These are phyloP conservation scores for Parthenolecanium corni DNA, from an alignment of 2,888 invertebrate species.

Conservation along the genomic window DNA sequence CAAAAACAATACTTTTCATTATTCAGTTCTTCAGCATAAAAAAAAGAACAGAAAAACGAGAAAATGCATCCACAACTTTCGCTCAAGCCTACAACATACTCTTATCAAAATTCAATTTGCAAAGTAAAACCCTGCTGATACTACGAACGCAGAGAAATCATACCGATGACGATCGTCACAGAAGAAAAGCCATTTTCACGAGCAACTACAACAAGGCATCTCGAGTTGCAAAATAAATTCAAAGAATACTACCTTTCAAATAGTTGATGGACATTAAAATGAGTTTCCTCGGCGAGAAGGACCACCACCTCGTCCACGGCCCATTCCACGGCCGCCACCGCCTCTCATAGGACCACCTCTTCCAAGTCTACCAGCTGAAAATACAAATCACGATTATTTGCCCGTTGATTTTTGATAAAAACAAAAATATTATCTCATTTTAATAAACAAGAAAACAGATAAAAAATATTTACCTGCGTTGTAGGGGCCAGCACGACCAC, in stretches of 20 bases:
- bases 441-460: not conserved
- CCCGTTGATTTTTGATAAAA: not conserved
- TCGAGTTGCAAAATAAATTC: too few relatives aligned
- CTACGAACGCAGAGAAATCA: too few relatives aligned
- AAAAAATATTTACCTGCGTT: constrained; percentile 1
- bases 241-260: constrained; percentile 3
- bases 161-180: too few relatives aligned
- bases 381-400: not conserved
- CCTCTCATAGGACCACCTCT: constrained; percentile 17
- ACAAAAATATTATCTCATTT: not conserved
- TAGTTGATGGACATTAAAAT: not conserved
- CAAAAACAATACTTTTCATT: too few relatives aligned
- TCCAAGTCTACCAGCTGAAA: constrained; percentile 6
- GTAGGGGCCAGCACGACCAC: constrained; percentile 9
- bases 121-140: too few relatives aligned
- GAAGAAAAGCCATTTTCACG: too few relatives aligned
- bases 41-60: not conserved
- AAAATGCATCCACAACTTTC: too few relatives aligned
- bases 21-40: too few relatives aligned
- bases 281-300: constrained; percentile 3
- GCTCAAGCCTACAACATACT: too few relatives aligned
- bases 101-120: too few relatives aligned
- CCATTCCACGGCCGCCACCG: constrained; percentile 18
- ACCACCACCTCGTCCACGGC: constrained; percentile 22
- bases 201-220: too few relatives aligned